A percentile compares a stretch with the other conserved stretches of the same genome.
Evolutionary conservation across 1,140 invertebrate genomes (phyloP).

Genomic region (Chlorops oryzae): DNA sequence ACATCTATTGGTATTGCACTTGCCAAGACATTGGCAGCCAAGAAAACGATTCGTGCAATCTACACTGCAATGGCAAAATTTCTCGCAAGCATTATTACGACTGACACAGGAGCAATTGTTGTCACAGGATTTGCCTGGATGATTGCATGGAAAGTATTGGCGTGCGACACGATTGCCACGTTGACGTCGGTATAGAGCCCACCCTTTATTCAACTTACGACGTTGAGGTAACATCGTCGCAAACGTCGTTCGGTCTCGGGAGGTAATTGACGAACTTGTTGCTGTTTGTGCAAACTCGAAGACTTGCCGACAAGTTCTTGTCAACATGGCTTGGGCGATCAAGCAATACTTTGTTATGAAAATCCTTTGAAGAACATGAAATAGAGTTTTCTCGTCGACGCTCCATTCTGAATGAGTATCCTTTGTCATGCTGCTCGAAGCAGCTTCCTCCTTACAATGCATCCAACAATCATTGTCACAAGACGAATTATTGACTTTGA

Average conservation of each 20-base stretch:
- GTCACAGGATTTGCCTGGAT: conserved; percentile 88
- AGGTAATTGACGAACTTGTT: conserved; percentile 75
- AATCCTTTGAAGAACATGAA: conserved; percentile 82
- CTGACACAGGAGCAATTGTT: conserved; percentile 84
- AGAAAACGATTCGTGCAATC: conserved; percentile 97
- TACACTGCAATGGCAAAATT: conserved; percentile 92
- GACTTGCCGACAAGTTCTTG: conserved; percentile 91
- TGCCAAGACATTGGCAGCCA: conserved; percentile 94
- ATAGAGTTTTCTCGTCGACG: conserved; percentile 87
- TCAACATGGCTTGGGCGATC: conserved; percentile 84
- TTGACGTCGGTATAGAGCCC: conserved; percentile 82
- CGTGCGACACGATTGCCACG: conserved; percentile 67
- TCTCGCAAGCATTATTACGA: conserved; percentile 95
- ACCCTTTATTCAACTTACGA: conserved; percentile 97
- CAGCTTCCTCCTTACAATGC: no score
- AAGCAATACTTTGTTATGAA: conserved; percentile 93
- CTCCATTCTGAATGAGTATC: conserved; percentile 71
- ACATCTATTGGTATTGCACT: conserved; percentile 98
- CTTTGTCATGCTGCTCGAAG: no score
- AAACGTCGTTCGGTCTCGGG: conserved; percentile 69
- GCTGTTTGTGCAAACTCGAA: conserved; percentile 89
- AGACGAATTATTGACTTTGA: conserved; percentile 44
- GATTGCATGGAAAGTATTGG: conserved; percentile 94
- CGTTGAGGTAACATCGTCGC: conserved; percentile 72
- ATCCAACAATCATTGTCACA: conserved; percentile 45